Base-by-base conservation (phyloP, 2,797 vertebrate genomes). In the Sternotherus odoratus region DNA sequence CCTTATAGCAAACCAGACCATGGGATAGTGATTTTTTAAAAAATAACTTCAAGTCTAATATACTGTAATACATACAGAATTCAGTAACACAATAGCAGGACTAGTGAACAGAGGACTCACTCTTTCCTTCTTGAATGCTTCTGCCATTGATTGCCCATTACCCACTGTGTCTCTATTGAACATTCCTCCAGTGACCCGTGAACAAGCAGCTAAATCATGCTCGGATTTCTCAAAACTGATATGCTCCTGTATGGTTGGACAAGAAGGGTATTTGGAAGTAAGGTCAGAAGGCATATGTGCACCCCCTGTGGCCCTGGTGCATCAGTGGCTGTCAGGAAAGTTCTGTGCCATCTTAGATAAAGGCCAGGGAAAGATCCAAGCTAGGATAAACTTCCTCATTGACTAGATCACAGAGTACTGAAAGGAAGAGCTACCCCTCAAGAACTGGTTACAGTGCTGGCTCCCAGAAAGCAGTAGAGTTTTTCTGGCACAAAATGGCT, bases 21-120 rank as follows among this genome's bases (percentile, higher is more conserved):
- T 48, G 80, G 80, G 80, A 86, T 93, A 72, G 15, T 39, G 49
- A 66, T 88, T 23, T 93, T 54, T 24, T 80, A 94, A 86, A 86
- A 80, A 79, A 77, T 86, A 69, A 72, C 48, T 86, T 89, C n/a
- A 74, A 78, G 63, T 51, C 21, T 91, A 91, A 83, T 49, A 77
- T 94, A 66, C 48, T 92, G 48, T 75, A 95, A 95, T 94, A 94
- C 39, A 43, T 33, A 79, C 7, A 19, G 1, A 13, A 75, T 93
- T 94, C 86, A 82, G 72, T 90, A 49, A 83, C 57, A 15, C 7
- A 15, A 26, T 57, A 50, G 15, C 63, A 79, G 78, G 87, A 93
- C 39, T 90, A 63, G 39, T 7, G 85, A 82, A 30, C 33, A 36
- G 57, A 87, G 33, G 21, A 82, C 36, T 92, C 33, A 10, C 48